Evolutionary conservation across 2,113 vertebrate genomes (phyloP), one percentile per base, ranked within the genome.

Genomic region (Eidolon helvum): DNA sequence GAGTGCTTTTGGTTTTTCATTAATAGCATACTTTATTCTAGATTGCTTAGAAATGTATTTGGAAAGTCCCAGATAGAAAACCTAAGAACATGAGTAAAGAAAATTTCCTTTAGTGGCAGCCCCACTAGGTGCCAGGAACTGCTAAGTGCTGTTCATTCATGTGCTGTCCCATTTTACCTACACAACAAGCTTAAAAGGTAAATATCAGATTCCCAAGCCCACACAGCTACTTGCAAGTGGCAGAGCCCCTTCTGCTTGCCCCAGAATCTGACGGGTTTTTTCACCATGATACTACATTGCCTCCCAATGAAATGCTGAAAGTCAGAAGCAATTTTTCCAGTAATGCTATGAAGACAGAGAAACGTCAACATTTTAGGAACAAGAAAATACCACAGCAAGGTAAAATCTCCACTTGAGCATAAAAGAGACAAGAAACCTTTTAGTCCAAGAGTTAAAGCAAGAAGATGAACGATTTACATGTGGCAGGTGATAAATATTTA

Each of bases 401-500:
- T 79, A 24, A 78, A 66, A 61, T 72, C 26, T 59, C 61, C 43
- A 75, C 59, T 26, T 43, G 7, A 57, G 66, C 35, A 88, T 38
- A 75, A 75, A 79, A n/a, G 15, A 93, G 77, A 91, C 2, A 4
- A 78, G 43, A 93, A 90, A 38, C 0, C 55, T 92, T 92, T 35
- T n/a, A 71, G 77, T 77, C 55, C 45, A 53, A 61, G 45, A 90
- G 63, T 80, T 87, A 90, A 94, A 90, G 66, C 74, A 96, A 97
- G 75, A 68, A 97, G 98, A 97, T 16, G 38, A 96, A 57, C 45
- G 91, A 90, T 72, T 95, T 93, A 87, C 92, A 98, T 97, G 40
- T 74, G 94, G 75, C 91, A 96, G 35, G 14, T 97, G 90, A 97
- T 95, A 91, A 97, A 94, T 95, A 90, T 93, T 97, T 96, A 95